Percentiles rank a stretch among this genome's conserved stretches.
phyloP scores from a whole-genome alignment of 2,888 invertebrate species.

The Epinotia demarniana region DNA sequence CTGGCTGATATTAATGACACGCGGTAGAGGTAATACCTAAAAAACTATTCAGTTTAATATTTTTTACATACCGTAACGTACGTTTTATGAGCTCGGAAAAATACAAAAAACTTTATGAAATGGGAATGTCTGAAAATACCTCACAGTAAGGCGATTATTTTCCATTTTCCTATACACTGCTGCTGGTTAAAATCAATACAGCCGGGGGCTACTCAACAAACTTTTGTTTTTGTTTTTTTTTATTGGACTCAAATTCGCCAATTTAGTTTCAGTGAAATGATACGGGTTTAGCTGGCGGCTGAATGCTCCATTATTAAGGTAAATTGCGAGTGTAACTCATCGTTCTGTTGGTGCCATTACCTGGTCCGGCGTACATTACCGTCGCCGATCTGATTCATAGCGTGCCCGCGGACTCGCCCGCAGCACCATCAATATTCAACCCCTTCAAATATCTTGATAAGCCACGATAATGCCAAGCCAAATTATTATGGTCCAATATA shows the following conservation, averaged over 20 bases:
- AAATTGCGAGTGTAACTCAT: constrained; percentile 65
- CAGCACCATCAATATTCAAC: constrained; percentile 37
- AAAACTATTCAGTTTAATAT: constrained; percentile 6
- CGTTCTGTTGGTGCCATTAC: constrained; percentile 53
- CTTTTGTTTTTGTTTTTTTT: constrained; percentile 6
- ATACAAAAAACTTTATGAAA: neutral
- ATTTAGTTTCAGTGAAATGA: constrained; percentile 56
- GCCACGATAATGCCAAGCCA: neutral
- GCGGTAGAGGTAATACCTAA: neutral
- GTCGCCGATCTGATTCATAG: constrained; percentile 57
- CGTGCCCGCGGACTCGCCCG: constrained; percentile 31
- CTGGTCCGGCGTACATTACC: constrained; percentile 47
- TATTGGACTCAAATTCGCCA: constrained; percentile 13
- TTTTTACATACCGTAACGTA: neutral
- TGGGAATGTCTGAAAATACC: neutral
- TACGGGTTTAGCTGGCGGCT: constrained; percentile 39
- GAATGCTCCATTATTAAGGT: constrained; percentile 66
- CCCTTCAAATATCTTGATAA: neutral
- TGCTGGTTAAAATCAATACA: neutral
- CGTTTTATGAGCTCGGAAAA: neutral
- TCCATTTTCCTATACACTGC: neutral
- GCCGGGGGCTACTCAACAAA: neutral
- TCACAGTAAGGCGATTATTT: neutral
- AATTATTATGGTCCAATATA: neutral
- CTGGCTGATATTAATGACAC: constrained; percentile 24